phyloP scores from a whole-genome alignment of 1,140 invertebrate species.

The Bombus vancouverensis region DNA sequence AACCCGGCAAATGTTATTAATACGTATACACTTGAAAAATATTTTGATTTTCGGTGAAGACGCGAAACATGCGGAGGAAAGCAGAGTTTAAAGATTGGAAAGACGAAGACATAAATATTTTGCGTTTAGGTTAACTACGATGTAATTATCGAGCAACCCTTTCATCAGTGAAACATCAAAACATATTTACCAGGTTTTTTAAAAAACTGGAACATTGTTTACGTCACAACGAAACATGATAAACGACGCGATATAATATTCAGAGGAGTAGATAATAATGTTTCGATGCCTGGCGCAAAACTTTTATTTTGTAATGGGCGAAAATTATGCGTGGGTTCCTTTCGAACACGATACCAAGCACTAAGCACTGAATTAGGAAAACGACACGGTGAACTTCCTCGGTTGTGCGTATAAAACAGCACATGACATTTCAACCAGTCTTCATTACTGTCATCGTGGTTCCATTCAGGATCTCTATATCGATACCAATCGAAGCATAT shows the following conservation, averaged over 20 bases:
- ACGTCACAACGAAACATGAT: conserved; percentile 73
- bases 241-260: conserved; percentile 63
- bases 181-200: conserved; percentile 80
- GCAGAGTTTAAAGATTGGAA: neutral
- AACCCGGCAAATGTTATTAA: neutral
- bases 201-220: conserved; percentile 82
- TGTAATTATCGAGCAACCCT: neutral
- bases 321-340: conserved; percentile 21
- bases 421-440: conserved; percentile 44
- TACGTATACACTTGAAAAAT: neutral
- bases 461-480: conserved; percentile 22
- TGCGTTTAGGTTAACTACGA: conserved; percentile 37
- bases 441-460: conserved; percentile 46
- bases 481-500: neutral
- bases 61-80: too few relatives aligned
- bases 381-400: conserved; percentile 34
- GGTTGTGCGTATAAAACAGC: conserved; percentile 4
- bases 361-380: conserved; percentile 22
- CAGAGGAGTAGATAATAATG: neutral
- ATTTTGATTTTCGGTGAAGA: neutral
- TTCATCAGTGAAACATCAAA: neutral
- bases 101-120: conserved; percentile 1
- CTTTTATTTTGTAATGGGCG: neutral
- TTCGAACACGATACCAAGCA: neutral
- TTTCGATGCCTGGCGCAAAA: conserved; percentile 1